Conservation (phyloP, 1,140 invertebrate species). For the Pseudoatta argentina region DNA sequence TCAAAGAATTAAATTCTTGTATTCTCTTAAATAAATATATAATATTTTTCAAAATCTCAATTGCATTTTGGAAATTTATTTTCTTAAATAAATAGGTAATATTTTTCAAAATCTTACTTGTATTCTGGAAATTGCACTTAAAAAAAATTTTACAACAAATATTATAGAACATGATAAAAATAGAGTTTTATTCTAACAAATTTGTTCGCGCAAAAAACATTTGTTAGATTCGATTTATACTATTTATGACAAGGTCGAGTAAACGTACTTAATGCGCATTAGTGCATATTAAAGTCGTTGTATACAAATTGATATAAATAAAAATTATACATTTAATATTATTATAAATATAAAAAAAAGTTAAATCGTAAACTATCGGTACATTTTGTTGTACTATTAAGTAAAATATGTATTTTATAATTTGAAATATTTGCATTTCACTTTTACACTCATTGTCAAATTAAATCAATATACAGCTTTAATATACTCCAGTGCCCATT, state of each 20-base stretch:
- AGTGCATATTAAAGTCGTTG: too few relatives aligned
- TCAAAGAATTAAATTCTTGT: conserved; percentile 67
- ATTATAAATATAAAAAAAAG: too few relatives aligned
- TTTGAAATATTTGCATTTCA: too few relatives aligned
- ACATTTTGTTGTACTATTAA: too few relatives aligned
- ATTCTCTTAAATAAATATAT: not conserved
- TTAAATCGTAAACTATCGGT: too few relatives aligned
- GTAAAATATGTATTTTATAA: too few relatives aligned
- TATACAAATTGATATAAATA: too few relatives aligned
- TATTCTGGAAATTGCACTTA: not conserved
- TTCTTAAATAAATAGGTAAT: not conserved
- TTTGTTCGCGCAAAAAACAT: not conserved
- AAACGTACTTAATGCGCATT: too few relatives aligned
- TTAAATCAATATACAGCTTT: too few relatives aligned
- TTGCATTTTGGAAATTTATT: not conserved
- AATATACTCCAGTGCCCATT: too few relatives aligned
- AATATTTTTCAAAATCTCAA: not conserved
- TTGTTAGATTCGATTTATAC: not conserved
- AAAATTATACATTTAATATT: too few relatives aligned
- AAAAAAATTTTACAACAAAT: conserved; percentile 1
- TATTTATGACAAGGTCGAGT: too few relatives aligned
- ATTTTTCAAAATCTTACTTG: not conserved
- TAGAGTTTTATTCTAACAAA: not conserved
- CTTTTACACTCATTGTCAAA: not conserved
- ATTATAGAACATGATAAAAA: not conserved